Base-by-base conservation (phyloP, 1,140 invertebrate genomes). In the Zaprionus davidi region DNA sequence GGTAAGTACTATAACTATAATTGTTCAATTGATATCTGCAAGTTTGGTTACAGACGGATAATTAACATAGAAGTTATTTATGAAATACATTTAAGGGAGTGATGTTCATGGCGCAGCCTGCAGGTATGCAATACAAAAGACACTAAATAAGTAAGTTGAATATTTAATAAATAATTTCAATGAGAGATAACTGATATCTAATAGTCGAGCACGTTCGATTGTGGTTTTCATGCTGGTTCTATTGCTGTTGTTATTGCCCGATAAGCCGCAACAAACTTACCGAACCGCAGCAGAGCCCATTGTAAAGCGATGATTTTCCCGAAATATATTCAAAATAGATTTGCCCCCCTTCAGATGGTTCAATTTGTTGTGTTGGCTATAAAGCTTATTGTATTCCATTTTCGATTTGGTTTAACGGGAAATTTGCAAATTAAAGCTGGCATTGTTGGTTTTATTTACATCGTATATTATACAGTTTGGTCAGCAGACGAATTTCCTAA, bases 281-380 rank as follows among this genome's bases (percentile, higher is more conserved):
- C 64, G 28, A 57, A 34, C 49, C 69, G 49, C 5, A 65, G 65
- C 53, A 57, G n/a, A 53, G 51, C 36, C n/a, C 49, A 71, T 63
- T 71, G 58, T 71, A 34, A 17, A 28, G 15, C 26, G n/a, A 51
- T 38, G 31, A 38, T 22, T 53, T 26, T 22, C 13, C 57, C 0
- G 13, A 28, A 24, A 55, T 34, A 56, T 71, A 31, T 31, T 57
- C 34, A 59, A 41, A 38, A 38, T 38, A 20, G 4, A 38, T 38
- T 24, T 22, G 7, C n/a, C 41, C 41, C 7, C n/a, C 2, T 46
- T 17, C n/a, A n/a, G 24, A 44, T 44, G n/a, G 5, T 41, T n/a
- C 38, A n/a, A 41, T 41, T 41, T 41, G 38, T 34, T 34, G 31
- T 34, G 9, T 34, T 11, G 31, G 9, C 7, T 11, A 3, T 31